phyloP scores from a whole-genome alignment of 2,113 vertebrate genomes.

The Ciconia stormi region DNA sequence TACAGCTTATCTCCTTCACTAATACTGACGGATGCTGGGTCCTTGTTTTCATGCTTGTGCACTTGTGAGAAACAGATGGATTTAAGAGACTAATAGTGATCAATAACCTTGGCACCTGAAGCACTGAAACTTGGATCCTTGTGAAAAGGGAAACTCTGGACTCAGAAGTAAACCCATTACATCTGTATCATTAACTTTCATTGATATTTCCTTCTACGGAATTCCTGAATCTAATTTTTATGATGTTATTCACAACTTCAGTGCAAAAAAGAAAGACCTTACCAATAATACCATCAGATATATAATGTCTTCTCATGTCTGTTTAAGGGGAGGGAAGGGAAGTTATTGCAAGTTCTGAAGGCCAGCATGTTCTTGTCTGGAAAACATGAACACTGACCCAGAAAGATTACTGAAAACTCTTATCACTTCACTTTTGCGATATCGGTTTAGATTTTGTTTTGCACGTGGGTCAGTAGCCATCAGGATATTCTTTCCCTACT shows the following conservation, averaged over 20 bases:
- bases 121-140: background rate
- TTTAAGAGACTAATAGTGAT: background rate
- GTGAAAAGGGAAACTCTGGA: background rate
- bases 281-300: background rate
- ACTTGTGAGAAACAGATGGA: background rate
- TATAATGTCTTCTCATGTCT: background rate
- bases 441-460: background rate
- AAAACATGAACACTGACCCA: background rate
- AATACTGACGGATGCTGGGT: background rate
- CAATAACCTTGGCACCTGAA: background rate
- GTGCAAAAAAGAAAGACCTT: background rate
- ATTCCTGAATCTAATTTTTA: background rate
- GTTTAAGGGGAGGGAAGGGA: background rate
- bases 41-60: background rate
- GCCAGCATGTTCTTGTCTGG: background rate
- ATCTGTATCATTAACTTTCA: background rate
- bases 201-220: background rate
- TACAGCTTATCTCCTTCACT: background rate
- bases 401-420: background rate
- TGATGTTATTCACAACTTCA: background rate
- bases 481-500: background rate
- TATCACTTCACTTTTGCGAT: background rate
- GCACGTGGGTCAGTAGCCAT: fast-evolving
- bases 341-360: background rate
- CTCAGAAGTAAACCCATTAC: background rate